Evolutionary conservation across 2,797 vertebrate genomes (phyloP), one percentile per base, ranked within the genome.

Genomic region (Eulemur albifrons): DNA sequence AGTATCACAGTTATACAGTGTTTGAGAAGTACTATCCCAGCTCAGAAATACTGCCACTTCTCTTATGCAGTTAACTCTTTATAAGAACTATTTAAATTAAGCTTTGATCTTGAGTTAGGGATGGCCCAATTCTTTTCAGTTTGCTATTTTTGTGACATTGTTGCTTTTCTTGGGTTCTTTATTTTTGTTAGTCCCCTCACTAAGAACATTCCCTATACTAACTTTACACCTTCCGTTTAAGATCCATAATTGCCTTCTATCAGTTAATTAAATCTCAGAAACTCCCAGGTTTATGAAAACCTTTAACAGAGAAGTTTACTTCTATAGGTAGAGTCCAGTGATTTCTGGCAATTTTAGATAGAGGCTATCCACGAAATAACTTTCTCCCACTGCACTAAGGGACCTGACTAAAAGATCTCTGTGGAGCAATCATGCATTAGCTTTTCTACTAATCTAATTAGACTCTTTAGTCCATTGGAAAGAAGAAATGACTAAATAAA

Each of bases 131-230:
- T 85, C 63, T 83, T 82, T 59, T 76, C 65, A 48, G 32, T 90
- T 83, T 86, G 52, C 43, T 59, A 25, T 59, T 86, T 82, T 38
- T 90, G 45, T 59, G 43, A 70, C 45, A 73, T 83, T 21, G 8
- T 72, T 70, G 61, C 77, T 94, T 95, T 67, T 40, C 72, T 93
- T 83, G 69, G 52, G 27, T 93, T 88, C 15, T 87, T 93, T 63
- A 54, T 88, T 73, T 90, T 82, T 85, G 14, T 95, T 85, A 76
- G 63, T 88, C n/a, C 4, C 15, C n/a, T 95, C 43, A 57, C 32
- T 88, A 75, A 9, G 63, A 91, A 57, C 48, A 90, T 90, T 84
- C 35, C 35, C 43, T 80, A 35, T 61, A 59, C 21, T 86, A 57
- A 67, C 35, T 94, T 90, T 83, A 20, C 9, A 23, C 17, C 67